These are phyloP conservation scores for Urocynchramus pylzowi DNA, from an alignment of 2,113 vertebrate species.

Conservation along the genomic window DNA sequence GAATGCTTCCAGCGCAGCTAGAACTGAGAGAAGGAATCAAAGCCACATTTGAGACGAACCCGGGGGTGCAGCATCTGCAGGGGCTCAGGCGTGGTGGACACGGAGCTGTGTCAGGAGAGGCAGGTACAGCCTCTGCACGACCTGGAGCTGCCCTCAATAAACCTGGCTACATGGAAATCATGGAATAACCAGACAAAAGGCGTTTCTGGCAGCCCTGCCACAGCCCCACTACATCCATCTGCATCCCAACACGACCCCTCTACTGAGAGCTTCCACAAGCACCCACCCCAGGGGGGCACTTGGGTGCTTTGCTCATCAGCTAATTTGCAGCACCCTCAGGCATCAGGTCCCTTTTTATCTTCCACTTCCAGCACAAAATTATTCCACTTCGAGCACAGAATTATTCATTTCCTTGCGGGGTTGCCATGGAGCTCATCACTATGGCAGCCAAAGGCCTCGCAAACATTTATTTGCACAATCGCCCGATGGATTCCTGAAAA, in stretches of 20 bases:
- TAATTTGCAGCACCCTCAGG: background rate
- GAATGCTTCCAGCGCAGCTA: background rate
- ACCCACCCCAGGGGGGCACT: background rate
- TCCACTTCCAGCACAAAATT: background rate
- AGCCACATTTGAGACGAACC: background rate
- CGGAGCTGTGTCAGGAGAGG: background rate
- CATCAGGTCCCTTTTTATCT: background rate
- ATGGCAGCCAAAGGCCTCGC: conserved; percentile 22
- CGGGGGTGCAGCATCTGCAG: background rate
- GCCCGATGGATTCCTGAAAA: background rate
- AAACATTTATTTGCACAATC: conserved; percentile 32
- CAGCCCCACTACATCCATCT: rapidly evolving
- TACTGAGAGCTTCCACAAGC: background rate
- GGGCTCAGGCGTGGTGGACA: background rate
- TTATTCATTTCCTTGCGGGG: conserved; percentile 36
- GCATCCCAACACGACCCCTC: background rate
- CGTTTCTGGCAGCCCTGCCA: background rate
- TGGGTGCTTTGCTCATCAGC: background rate
- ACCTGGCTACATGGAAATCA: rapidly evolving
- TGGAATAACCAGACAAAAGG: background rate
- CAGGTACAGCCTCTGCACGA: rapidly evolving
- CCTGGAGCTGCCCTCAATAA: background rate
- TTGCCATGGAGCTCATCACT: conserved; percentile 41
- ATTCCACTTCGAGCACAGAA: background rate
- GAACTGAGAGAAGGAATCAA: background rate